Base-by-base conservation (phyloP, 2,888 invertebrate genomes). In the Criorhina ranunculi region DNA sequence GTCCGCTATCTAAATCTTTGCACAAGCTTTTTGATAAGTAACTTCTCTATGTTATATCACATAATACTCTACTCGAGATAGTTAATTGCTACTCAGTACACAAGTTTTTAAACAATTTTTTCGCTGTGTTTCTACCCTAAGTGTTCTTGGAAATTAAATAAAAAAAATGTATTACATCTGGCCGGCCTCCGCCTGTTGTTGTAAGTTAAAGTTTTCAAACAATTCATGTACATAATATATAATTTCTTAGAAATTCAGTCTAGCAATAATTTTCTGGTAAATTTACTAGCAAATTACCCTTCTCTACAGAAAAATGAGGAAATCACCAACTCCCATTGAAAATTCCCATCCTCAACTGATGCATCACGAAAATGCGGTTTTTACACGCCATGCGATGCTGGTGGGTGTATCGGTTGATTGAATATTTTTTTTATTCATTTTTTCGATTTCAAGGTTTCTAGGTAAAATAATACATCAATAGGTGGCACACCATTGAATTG, bases 301-400 rank as follows among this genome's bases (percentile, higher is more conserved):
- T 55, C 12, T 29, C 9, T 24, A 57, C 11, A 8, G 42, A 19
- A 53, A 19, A 53, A 51, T 70, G 51, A 35, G 64, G 70, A 75
- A 51, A 59, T 51, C 53, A 82, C 66, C 69, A 78, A 29, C 73
- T 79, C n/a, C 40, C 49, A 86, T 78, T 87, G 49, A 87, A 87
- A 82, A 80, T 80, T 83, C 87, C 86, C 87, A 82, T 66, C 72
- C 76, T 82, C 75, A 85, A 85, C 79, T 82, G 85, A 87, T 87
- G 87, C 87, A 87, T 87, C 85, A 86, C 86, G 76, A 87, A 79
- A 87, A 78, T 75, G 87, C 19, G 85, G 77, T 87, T 87, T 73
- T 87, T 70, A 76, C 79, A 87, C 83, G 75, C 86, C 86, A 86
- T 64, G 70, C 72, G 24, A 24, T 24, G 24, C n/a, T 24, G 24